Evolutionary conservation across 1,140 invertebrate species (phyloP), one percentile per base, ranked within the genome.

Genomic region (Carcinoscorpius rotundicauda): DNA sequence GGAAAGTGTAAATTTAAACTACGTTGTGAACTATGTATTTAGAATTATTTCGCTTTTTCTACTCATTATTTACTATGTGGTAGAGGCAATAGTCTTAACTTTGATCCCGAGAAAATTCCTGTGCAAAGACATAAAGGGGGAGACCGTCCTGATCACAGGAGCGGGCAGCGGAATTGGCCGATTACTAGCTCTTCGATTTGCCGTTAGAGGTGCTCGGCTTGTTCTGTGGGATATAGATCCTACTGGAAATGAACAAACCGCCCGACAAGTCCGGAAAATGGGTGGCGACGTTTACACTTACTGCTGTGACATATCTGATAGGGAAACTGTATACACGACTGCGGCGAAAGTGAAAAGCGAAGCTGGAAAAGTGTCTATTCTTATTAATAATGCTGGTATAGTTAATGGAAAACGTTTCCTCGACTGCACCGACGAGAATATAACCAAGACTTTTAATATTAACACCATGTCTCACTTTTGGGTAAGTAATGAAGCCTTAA

Each of bases 341-440:
- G 92, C 92, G 2, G 81, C 85, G 48, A 80, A 84, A 75, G 85
- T 96, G 0, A 87, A 85, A 70, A 76, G 83, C 69, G 88, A 95
- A 77, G 82, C 96, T 57, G 93, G 93, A 70, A 83, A 86, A 77
- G 88, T 95, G 4, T 87, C 85, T n/a, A 84, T 97, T 63, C 75
- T 98, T 8, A 82, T 98, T 49, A 97, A 97, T 77, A 97, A 97
- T 76, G 94, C 93, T 52, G 93, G 93, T 49, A 87, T 96, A 52
- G 89, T 94, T 3, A 88, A 85, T 48, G 93, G 92, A 0, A 84
- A 84, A 64, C 84, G 84, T 52, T 79, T 97, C 49, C 77, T 96
- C 68, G 85, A 96, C 52, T 87, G 86, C 60, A 86, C 88, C 0
- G 93, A 97, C 76, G 69, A 76, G 8, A 70, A 77, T 61, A 83